Evolutionary conservation across 2,797 vertebrate genomes (phyloP).

Genomic region (Pyrrhura leucotis): DNA sequence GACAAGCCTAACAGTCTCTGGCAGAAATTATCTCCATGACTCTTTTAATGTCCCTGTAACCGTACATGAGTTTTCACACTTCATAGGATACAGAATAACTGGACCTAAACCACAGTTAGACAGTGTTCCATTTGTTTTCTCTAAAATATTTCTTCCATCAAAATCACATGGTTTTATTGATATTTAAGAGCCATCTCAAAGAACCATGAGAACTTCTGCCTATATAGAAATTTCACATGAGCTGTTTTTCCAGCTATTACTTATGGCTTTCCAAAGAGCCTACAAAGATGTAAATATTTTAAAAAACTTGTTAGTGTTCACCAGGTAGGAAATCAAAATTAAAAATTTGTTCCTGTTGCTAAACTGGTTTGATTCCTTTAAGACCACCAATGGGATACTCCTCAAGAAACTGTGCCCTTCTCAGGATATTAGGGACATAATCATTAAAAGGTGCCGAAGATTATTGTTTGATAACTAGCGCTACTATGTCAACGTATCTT

Average conservation of each 20-base stretch:
- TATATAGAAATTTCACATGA: background rate
- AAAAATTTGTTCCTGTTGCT: background rate
- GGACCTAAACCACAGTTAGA: background rate
- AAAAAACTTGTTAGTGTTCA: background rate
- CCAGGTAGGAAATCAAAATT: background rate
- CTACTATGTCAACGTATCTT: background rate
- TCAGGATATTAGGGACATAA: background rate
- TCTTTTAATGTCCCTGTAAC: background rate
- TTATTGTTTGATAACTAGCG: background rate
- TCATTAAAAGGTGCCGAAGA: background rate
- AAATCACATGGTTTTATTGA: background rate
- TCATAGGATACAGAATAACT: background rate
- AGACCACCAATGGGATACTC: background rate
- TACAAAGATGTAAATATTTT: background rate
- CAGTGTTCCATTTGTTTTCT: background rate
- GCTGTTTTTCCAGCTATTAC: background rate
- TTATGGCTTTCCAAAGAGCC: background rate
- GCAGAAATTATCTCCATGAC: background rate
- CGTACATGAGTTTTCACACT: background rate
- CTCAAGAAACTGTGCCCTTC: background rate
- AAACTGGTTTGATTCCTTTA: background rate
- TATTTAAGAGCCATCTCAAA: background rate
- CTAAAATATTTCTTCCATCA: background rate
- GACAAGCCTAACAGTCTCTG: background rate
- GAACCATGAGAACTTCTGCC: background rate